phyloP scores from a whole-genome alignment of 2,113 vertebrate species.

The Glareola pratincola region DNA sequence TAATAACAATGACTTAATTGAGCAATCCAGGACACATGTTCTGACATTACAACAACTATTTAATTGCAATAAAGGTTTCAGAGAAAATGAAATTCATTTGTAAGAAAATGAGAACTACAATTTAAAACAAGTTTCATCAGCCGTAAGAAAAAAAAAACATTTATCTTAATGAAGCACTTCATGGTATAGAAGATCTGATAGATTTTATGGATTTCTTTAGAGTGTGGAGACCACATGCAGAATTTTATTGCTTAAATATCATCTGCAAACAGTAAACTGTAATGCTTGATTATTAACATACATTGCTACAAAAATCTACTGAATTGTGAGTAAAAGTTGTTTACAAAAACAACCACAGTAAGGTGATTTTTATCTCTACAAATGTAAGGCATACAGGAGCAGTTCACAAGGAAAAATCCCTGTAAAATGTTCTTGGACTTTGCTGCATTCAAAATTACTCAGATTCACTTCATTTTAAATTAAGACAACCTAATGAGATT shows the following conservation, averaged over 20 bases:
- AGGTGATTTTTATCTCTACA: background rate
- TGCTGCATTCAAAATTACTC: background rate
- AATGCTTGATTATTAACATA: background rate
- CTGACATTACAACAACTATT: background rate
- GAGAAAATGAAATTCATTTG: background rate
- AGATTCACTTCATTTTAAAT: background rate
- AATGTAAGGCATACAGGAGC: background rate
- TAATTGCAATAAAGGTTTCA: background rate
- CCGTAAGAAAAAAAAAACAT: background rate
- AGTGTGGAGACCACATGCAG: background rate
- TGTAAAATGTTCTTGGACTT: background rate
- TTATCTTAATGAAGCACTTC: background rate
- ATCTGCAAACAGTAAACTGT: background rate
- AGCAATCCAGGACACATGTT: background rate
- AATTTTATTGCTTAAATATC: background rate
- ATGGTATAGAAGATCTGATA: background rate
- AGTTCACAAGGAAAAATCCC: background rate
- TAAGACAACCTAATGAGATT: background rate
- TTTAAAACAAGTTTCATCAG: background rate
- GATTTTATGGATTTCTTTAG: background rate
- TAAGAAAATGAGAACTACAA: background rate
- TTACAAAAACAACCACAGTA: background rate
- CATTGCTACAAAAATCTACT: background rate
- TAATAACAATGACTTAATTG: background rate
- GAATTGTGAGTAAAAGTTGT: background rate